phyloP scores from a whole-genome alignment of 2,113 vertebrate genomes.

The Erythrocercus mccallii region DNA sequence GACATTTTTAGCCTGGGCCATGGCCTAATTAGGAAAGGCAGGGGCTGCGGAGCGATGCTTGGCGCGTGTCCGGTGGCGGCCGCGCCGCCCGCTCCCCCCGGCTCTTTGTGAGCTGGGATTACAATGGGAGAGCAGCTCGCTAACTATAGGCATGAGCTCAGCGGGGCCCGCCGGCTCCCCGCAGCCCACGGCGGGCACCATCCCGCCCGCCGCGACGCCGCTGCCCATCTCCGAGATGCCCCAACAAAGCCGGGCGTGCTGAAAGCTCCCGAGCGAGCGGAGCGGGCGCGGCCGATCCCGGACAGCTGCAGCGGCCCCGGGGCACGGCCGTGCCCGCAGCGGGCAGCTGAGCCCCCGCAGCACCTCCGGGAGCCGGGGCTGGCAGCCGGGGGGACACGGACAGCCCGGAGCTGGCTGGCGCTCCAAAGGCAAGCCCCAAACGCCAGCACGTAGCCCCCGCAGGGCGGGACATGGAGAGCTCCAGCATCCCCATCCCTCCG shows the following conservation, averaged over 20 bases:
- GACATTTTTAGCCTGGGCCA: slow-evolving; percentile 50
- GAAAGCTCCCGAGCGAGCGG: fast-evolving
- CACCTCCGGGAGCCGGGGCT: neutral
- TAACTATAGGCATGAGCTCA: slow-evolving; percentile 74
- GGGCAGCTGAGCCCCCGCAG: neutral
- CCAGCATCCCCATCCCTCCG: fast-evolving
- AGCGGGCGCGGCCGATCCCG: neutral
- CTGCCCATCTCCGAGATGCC: neutral
- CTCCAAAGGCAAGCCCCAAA: neutral
- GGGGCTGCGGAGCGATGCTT: slow-evolving; percentile 55
- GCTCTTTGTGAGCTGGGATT: slow-evolving; percentile 70
- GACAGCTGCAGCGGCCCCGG: slow-evolving; percentile 15
- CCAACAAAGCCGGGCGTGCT: neutral
- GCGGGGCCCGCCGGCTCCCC: too few species aligned
- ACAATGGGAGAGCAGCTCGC: slow-evolving; percentile 51
- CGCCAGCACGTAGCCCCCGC: neutral
- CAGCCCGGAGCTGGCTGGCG: neutral
- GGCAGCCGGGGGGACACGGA: fast-evolving
- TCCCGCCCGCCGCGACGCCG: fast-evolving
- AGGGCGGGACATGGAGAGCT: neutral
- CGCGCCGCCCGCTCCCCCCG: neutral
- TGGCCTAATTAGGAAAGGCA: slow-evolving; percentile 74
- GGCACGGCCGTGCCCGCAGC: too few species aligned
- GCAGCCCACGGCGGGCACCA: fast-evolving
- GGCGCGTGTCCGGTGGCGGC: slow-evolving; percentile 28